These are phyloP conservation scores for Bagarius yarrelli DNA, from an alignment of 2,113 vertebrate genomes.

Conservation along the genomic window DNA sequence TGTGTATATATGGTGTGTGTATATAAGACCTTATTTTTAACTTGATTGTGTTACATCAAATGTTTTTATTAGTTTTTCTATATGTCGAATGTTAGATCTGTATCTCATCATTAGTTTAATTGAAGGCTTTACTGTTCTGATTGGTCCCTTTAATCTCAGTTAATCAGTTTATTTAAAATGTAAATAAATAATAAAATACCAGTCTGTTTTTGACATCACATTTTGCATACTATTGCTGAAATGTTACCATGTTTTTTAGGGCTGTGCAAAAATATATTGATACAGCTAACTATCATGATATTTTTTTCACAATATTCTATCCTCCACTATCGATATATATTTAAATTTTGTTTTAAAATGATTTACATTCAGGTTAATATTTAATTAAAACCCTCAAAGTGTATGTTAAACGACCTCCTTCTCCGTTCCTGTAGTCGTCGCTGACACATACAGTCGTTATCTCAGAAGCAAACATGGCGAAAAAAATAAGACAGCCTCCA, in stretches of 20 bases:
- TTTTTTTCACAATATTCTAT: no score
- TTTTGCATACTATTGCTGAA: background rate
- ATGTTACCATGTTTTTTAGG: background rate
- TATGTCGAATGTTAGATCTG: background rate
- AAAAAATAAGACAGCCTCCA: no score
- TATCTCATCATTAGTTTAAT: background rate
- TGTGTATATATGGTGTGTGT: slow-evolving; percentile 51
- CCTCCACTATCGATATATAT: no score
- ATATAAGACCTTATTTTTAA: slow-evolving; percentile 5
- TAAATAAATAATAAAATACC: background rate
- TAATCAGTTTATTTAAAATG: background rate
- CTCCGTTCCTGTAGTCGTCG: no score
- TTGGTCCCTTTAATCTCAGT: background rate
- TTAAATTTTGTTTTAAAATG: no score
- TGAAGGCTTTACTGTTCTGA: background rate
- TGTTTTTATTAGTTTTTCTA: background rate
- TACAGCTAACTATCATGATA: no score
- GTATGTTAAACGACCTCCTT: no score
- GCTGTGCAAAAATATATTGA: no score
- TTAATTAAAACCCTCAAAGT: no score
- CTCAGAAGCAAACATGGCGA: no score
- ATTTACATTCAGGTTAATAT: no score
- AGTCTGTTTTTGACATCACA: background rate
- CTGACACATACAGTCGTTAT: no score
- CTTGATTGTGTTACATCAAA: background rate